phyloP scores from a whole-genome alignment of 2,888 invertebrate species.

The Parelbella ahira region DNA sequence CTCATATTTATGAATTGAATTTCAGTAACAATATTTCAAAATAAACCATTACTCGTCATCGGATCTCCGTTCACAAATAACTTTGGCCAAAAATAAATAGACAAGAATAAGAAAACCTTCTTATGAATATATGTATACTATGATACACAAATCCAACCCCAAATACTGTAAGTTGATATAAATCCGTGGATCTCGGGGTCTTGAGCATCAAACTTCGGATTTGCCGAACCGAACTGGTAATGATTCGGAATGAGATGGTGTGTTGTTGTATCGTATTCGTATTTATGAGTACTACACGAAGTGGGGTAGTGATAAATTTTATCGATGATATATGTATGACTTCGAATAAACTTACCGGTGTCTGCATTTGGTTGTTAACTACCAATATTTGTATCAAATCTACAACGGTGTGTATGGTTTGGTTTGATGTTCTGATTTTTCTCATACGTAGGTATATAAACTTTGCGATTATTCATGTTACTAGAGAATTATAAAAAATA shows the following conservation, averaged over 20 bases:
- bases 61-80: slow-evolving; percentile 1
- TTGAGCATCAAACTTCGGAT: slow-evolving; percentile 32
- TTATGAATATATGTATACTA: slow-evolving; percentile 2
- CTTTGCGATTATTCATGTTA: too few relatives aligned
- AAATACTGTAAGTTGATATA: slow-evolving; percentile 27
- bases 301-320: slow-evolving; percentile 11
- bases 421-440: too few relatives aligned
- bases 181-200: slow-evolving; percentile 31
- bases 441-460: too few relatives aligned
- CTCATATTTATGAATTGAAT: too few relatives aligned
- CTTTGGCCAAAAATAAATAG: background rate
- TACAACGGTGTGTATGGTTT: too few relatives aligned
- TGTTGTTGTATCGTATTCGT: slow-evolving; percentile 28
- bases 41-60: too few relatives aligned
- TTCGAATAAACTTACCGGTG: too few relatives aligned
- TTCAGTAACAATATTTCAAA: too few relatives aligned
- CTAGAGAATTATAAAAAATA: too few relatives aligned
- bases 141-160: slow-evolving; percentile 2
- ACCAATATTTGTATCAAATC: too few relatives aligned
- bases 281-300: slow-evolving; percentile 19
- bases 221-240: slow-evolving; percentile 35
- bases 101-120: background rate
- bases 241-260: slow-evolving; percentile 33
- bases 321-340: slow-evolving; percentile 11
- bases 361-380: too few relatives aligned